phyloP scores from a whole-genome alignment of 2,113 vertebrate species.

The Pterocles orientalis region DNA sequence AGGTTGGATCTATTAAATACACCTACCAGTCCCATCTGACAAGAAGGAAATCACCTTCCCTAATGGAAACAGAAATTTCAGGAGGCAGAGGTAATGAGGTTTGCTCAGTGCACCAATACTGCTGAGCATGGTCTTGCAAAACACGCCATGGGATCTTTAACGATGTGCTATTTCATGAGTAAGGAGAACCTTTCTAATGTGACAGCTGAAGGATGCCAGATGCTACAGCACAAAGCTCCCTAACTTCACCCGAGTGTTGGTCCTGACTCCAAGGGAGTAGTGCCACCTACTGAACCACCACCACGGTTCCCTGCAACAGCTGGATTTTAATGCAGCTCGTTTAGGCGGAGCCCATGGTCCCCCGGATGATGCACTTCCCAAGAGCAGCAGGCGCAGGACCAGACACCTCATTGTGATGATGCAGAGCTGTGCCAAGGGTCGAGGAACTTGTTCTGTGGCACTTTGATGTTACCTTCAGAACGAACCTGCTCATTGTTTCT shows the following conservation, averaged over 20 bases:
- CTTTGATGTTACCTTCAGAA: neutral
- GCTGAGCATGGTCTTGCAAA: neutral
- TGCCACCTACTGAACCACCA: constrained; percentile 46
- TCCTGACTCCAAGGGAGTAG: neutral
- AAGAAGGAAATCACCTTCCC: neutral
- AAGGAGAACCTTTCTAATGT: neutral
- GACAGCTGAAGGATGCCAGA: neutral
- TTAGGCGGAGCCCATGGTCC: neutral
- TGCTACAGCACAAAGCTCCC: neutral
- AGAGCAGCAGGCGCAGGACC: neutral
- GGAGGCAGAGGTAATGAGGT: neutral
- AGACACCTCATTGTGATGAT: neutral
- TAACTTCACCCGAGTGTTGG: neutral
- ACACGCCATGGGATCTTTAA: neutral
- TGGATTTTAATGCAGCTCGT: neutral
- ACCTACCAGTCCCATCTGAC: neutral
- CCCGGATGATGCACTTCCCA: neutral
- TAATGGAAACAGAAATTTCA: neutral
- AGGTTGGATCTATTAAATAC: neutral
- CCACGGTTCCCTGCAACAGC: neutral
- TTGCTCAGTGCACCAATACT: neutral
- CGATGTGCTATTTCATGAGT: neutral
- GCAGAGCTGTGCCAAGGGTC: neutral
- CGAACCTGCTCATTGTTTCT: neutral
- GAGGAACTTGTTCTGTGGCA: neutral